These are phyloP conservation scores for Dreissena rostriformis DNA, from an alignment of 1,140 invertebrate species.

Conservation along the genomic window DNA sequence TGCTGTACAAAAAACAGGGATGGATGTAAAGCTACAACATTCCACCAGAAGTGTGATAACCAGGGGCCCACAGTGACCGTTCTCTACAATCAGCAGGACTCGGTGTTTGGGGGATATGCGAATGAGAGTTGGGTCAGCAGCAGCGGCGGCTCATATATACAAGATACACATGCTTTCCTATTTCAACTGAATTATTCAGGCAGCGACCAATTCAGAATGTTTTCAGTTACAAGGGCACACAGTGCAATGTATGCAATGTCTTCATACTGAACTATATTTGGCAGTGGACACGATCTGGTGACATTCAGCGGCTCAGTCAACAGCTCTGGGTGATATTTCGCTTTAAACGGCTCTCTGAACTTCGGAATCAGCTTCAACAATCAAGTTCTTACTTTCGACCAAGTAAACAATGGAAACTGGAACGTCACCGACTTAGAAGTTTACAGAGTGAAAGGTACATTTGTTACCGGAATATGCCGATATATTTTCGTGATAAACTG, in stretches of 20 bases:
- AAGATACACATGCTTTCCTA: slow-evolving; percentile 54
- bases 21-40: slow-evolving; percentile 37
- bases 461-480: too few relatives aligned
- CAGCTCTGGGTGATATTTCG: too few relatives aligned
- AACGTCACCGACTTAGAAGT: slow-evolving; percentile 43
- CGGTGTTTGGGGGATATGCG: slow-evolving; percentile 60
- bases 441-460: slow-evolving; percentile 41
- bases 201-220: neutral
- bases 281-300: too few relatives aligned
- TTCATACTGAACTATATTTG: slow-evolving; percentile 37
- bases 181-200: slow-evolving; percentile 38
- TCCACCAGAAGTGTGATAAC: slow-evolving; percentile 59
- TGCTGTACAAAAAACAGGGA: slow-evolving; percentile 52
- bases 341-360: neutral
- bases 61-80: slow-evolving; percentile 59
- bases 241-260: slow-evolving; percentile 9
- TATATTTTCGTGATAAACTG: too few relatives aligned
- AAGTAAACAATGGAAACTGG: slow-evolving; percentile 19
- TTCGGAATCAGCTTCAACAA: slow-evolving; percentile 8
- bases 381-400: neutral
- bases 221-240: neutral
- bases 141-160: slow-evolving; percentile 25
- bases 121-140: slow-evolving; percentile 31
- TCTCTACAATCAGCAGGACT: slow-evolving; percentile 48
- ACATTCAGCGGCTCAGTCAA: too few relatives aligned